Evolutionary conservation across 1,140 invertebrate genomes (phyloP).

Genomic region (Holotrichia oblita): DNA sequence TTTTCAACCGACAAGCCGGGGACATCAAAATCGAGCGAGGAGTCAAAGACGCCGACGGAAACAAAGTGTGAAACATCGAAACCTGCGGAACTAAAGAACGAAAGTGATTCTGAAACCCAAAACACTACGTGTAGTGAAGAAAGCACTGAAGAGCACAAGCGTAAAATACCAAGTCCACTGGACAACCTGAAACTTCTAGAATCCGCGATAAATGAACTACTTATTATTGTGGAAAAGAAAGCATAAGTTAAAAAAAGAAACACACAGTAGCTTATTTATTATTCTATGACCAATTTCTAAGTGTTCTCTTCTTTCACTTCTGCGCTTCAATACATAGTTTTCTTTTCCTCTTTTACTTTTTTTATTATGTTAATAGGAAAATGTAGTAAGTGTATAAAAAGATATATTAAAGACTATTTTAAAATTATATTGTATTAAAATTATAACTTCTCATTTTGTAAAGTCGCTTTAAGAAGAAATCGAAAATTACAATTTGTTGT

Average conservation of each 20-base stretch:
- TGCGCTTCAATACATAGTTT: slow-evolving; percentile 29
- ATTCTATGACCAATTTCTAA: slow-evolving; percentile 46
- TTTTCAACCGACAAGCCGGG: slow-evolving; percentile 35
- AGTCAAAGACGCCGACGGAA: slow-evolving; percentile 36
- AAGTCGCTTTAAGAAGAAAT: slow-evolving; percentile 17
- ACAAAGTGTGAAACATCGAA: background rate
- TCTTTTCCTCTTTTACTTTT: background rate
- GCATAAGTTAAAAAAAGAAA: slow-evolving; percentile 47
- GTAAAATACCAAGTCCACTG: slow-evolving; percentile 43
- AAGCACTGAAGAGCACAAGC: slow-evolving; percentile 50
- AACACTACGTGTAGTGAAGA: slow-evolving; percentile 50
- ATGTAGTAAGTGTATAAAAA: slow-evolving; percentile 39
- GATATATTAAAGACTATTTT: slow-evolving; percentile 24
- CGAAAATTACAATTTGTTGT: background rate
- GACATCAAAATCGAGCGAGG: slow-evolving; percentile 37
- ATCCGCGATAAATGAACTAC: slow-evolving; percentile 55
- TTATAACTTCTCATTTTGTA: slow-evolving; percentile 11
- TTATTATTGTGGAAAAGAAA: slow-evolving; percentile 55
- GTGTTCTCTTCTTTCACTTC: slow-evolving; percentile 42
- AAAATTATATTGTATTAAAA: slow-evolving; percentile 24
- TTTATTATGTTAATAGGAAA: slow-evolving; percentile 27
- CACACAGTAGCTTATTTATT: slow-evolving; percentile 30
- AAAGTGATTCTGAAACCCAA: slow-evolving; percentile 54
- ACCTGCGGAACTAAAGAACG: slow-evolving; percentile 41
- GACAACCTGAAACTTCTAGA: slow-evolving; percentile 55